phyloP scores from a whole-genome alignment of 2,888 invertebrate genomes.

The Orthosia cruda region DNA sequence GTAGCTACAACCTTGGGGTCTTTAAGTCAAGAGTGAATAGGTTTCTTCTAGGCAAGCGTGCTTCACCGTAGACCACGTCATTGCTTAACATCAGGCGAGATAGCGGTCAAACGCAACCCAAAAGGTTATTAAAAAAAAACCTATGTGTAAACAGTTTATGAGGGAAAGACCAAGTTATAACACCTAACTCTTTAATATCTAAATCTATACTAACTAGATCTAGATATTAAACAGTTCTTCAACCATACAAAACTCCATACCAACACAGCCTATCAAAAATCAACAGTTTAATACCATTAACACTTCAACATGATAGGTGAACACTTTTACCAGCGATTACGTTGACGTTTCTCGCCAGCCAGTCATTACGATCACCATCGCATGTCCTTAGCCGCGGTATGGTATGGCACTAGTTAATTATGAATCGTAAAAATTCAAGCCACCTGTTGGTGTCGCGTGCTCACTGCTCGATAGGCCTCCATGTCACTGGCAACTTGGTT shows the following conservation, averaged over 20 bases:
- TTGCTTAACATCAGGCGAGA: no score
- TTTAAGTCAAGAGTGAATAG: no score
- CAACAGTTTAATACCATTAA: slow-evolving; percentile 15
- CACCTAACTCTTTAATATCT: background rate
- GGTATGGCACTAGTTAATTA: slow-evolving; percentile 60
- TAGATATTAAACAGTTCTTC: background rate
- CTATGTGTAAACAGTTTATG: no score
- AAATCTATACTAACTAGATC: background rate
- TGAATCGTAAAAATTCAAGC: slow-evolving; percentile 68
- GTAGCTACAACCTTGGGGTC: no score
- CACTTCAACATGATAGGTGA: slow-evolving; percentile 3
- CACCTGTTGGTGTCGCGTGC: slow-evolving; percentile 74
- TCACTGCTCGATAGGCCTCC: slow-evolving; percentile 40
- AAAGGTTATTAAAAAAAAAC: background rate
- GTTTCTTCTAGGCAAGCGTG: no score
- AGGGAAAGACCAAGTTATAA: background rate
- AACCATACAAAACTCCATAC: background rate
- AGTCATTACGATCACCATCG: slow-evolving; percentile 20
- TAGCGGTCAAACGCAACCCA: no score
- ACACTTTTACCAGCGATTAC: background rate
- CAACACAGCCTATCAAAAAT: background rate
- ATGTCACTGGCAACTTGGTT: slow-evolving; percentile 40
- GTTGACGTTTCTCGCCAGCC: slow-evolving; percentile 7
- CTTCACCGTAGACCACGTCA: no score
- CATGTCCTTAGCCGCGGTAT: slow-evolving; percentile 30